Conservation (phyloP, 2,888 invertebrate genomes). For the Plebejus melissa region DNA sequence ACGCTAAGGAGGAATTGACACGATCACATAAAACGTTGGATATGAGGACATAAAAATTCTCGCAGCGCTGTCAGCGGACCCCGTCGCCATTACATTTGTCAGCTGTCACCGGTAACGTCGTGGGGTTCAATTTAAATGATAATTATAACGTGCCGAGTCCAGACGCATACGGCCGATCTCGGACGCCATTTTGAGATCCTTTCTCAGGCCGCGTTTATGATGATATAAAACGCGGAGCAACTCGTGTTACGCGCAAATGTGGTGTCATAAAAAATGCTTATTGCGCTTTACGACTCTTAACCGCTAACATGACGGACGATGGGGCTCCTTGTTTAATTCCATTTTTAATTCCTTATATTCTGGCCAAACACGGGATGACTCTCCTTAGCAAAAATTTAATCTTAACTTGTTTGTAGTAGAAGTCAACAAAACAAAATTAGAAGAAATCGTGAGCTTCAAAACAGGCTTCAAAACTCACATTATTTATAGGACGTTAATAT, state of each 20-base stretch:
- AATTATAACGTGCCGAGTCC: constrained; percentile 62
- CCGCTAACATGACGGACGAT: constrained; percentile 7
- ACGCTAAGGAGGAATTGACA: constrained; percentile 64
- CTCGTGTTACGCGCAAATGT: constrained; percentile 34
- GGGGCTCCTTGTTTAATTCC: neutral
- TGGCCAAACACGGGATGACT: neutral
- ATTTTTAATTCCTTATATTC: neutral
- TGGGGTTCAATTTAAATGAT: constrained; percentile 74
- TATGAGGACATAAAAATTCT: constrained; percentile 78
- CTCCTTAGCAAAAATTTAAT: neutral
- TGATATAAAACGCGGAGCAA: constrained; percentile 27
- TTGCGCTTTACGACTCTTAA: constrained; percentile 26
- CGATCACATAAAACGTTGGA: constrained; percentile 71
- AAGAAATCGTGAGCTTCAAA: neutral
- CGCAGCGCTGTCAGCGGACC: constrained; percentile 64
- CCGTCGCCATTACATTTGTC: constrained; percentile 76
- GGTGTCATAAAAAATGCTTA: constrained; percentile 25
- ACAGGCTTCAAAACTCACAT: neutral
- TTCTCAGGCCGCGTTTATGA: constrained; percentile 28
- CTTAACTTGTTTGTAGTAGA: neutral
- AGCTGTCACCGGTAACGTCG: constrained; percentile 72
- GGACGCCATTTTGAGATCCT: constrained; percentile 37
- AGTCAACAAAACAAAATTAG: neutral
- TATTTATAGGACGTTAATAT: neutral
- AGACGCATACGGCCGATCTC: constrained; percentile 45